phyloP scores from a whole-genome alignment of 2,113 vertebrate species.

The Numida meleagris region DNA sequence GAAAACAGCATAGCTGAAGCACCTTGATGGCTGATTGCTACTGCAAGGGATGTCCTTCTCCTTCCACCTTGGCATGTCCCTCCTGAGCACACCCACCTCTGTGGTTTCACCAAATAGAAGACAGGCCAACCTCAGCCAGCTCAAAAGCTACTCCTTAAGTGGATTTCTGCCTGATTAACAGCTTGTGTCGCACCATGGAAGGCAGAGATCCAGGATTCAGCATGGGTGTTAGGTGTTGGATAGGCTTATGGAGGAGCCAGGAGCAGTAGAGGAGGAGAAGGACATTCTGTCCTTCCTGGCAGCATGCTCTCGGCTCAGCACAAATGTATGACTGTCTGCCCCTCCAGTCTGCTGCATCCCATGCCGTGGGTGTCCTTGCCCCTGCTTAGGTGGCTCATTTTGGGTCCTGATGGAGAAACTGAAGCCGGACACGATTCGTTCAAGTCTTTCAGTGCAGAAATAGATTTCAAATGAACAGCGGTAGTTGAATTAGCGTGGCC shows the following conservation, averaged over 20 bases:
- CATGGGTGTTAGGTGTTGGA: no score
- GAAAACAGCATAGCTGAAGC: background rate
- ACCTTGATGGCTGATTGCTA: background rate
- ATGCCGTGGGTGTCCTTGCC: background rate
- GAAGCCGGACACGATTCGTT: background rate
- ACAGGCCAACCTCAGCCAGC: background rate
- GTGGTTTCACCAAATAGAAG: background rate
- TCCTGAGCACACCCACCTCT: background rate
- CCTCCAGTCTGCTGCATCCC: fast-evolving
- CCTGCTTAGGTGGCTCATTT: background rate
- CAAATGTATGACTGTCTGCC: background rate
- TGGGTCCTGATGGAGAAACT: background rate
- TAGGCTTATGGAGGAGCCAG: background rate
- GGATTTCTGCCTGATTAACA: no score
- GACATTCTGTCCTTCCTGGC: background rate
- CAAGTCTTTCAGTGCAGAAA: background rate
- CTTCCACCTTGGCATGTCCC: background rate
- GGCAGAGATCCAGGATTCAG: background rate
- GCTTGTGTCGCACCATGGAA: background rate
- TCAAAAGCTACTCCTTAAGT: background rate
- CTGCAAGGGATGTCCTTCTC: background rate
- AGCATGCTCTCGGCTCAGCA: background rate
- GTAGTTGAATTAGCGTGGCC: background rate
- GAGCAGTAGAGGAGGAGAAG: background rate
- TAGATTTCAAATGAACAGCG: background rate